phyloP scores from a whole-genome alignment of 2,797 vertebrate species.

The Esox lucius region DNA sequence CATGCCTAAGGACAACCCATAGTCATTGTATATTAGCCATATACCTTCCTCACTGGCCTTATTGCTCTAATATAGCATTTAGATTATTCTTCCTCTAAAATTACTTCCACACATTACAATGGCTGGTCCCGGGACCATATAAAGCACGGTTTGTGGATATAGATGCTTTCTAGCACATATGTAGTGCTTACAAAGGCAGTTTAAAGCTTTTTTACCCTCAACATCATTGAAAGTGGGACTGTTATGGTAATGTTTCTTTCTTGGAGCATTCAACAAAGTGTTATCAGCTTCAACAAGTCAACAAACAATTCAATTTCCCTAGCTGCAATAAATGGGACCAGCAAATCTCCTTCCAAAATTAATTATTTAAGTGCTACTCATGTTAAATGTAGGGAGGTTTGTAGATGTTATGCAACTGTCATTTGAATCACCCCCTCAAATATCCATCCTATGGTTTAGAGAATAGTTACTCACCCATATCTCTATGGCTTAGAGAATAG shows the following conservation, averaged over 20 bases:
- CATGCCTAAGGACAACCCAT: too few species aligned
- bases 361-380: not conserved
- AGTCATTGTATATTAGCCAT: too few species aligned
- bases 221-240: too few species aligned
- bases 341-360: not conserved
- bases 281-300: not conserved
- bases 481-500: not conserved
- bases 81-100: too few species aligned
- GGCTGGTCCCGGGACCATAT: too few species aligned
- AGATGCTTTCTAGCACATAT: too few species aligned
- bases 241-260: not conserved
- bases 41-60: too few species aligned
- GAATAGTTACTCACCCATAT: not conserved
- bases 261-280: not conserved
- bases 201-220: too few species aligned
- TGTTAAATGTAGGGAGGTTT: not conserved
- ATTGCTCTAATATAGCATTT: too few species aligned
- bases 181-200: too few species aligned
- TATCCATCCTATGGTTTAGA: not conserved
- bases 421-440: constrained; percentile 1
- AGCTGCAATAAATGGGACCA: not conserved
- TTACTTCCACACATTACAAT: too few species aligned
- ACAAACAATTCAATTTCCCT: not conserved
- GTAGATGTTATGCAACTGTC: not conserved
- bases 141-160: too few species aligned